These are phyloP conservation scores for Cheirogaleus medius DNA, from an alignment of 2,113 vertebrate species.

Conservation along the genomic window DNA sequence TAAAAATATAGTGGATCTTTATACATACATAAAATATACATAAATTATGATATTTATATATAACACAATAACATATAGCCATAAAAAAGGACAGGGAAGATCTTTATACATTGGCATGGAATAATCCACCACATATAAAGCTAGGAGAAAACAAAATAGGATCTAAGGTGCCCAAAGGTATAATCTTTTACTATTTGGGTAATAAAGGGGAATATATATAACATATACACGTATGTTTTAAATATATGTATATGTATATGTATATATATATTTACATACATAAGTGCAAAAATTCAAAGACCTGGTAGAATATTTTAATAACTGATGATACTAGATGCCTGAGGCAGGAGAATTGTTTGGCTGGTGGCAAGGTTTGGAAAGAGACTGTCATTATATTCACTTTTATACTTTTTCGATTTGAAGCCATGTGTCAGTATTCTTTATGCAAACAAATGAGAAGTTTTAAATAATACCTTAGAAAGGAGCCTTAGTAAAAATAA, in stretches of 20 bases:
- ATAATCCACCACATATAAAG: background rate
- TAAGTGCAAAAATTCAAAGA: background rate
- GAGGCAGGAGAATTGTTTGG: background rate
- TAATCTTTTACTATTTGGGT: background rate
- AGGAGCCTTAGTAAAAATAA: background rate
- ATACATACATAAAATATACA: too few relatives aligned
- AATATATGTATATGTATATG: background rate
- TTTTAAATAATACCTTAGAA: constrained; percentile 35
- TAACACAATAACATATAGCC: background rate
- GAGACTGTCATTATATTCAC: background rate
- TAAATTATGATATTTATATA: background rate
- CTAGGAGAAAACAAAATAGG: background rate
- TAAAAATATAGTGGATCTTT: too few relatives aligned
- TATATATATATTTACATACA: background rate
- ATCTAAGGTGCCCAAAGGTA: background rate
- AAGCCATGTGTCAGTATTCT: background rate
- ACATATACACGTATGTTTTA: background rate
- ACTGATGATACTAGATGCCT: background rate
- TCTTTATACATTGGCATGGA: background rate
- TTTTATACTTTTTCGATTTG: background rate
- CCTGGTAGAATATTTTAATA: background rate
- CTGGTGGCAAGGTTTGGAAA: background rate
- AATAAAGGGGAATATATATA: background rate
- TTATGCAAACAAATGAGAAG: background rate
- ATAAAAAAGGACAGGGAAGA: background rate